Percentiles rank a stretch among this genome's conserved stretches.
These are phyloP conservation scores for Dendrolimus punctatus DNA, from an alignment of 1,140 invertebrate genomes.

Conservation along the genomic window DNA sequence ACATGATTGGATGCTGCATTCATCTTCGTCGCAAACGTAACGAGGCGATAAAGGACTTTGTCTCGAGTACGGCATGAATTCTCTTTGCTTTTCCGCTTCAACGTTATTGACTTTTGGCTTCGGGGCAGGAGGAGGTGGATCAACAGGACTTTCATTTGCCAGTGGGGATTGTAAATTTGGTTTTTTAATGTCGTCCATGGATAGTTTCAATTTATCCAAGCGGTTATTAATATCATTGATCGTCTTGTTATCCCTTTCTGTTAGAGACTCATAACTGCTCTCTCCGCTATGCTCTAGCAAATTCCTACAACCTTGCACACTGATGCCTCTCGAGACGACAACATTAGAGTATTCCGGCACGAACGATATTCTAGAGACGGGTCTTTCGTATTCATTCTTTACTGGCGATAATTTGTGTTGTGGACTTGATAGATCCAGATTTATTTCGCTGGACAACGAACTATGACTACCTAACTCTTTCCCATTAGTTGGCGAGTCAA, in stretches of 20 bases:
- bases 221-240: slow-evolving; percentile 34
- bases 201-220: slow-evolving; percentile 40
- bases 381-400: slow-evolving; percentile 62
- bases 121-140: slow-evolving; percentile 20
- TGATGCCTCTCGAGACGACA: slow-evolving; percentile 50
- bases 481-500: slow-evolving; percentile 58
- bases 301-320: slow-evolving; percentile 40
- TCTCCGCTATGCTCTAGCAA: slow-evolving; percentile 50
- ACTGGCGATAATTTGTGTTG: slow-evolving; percentile 41
- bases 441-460: slow-evolving; percentile 71
- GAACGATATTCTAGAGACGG: slow-evolving; percentile 69
- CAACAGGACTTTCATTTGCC: slow-evolving; percentile 13
- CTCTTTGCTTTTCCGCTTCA: slow-evolving; percentile 30
- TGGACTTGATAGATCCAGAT: slow-evolving; percentile 69
- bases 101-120: slow-evolving; percentile 33
- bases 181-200: slow-evolving; percentile 34
- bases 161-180: slow-evolving; percentile 27
- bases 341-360: slow-evolving; percentile 56
- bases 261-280: slow-evolving; percentile 37
- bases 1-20: slow-evolving; percentile 89
- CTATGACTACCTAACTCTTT: slow-evolving; percentile 65
- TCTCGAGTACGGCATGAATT: slow-evolving; percentile 35
- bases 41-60: slow-evolving; percentile 73
- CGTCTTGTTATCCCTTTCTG: slow-evolving; percentile 20
- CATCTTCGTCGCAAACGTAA: slow-evolving; percentile 82